A percentile compares a stretch with the other conserved stretches of the same genome.
Conservation (phyloP, 2,797 vertebrate species). For the Phrynocephalus vlangalii region DNA sequence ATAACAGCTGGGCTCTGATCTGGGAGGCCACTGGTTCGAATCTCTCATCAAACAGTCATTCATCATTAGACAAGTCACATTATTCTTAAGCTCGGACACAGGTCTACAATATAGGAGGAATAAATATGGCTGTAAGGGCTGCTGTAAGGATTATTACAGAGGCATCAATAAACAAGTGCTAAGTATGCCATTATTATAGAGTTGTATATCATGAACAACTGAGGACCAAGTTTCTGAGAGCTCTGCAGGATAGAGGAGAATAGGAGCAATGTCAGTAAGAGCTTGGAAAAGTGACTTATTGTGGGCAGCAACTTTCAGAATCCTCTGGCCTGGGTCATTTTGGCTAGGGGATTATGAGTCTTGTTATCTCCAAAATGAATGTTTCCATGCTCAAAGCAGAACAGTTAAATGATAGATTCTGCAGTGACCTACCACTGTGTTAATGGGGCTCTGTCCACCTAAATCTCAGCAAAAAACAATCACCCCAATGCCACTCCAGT, state of each 20-base stretch:
- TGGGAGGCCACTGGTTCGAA: neutral
- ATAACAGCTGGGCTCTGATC: neutral
- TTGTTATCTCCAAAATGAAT: no score
- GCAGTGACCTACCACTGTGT: neutral
- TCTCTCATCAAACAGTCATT: neutral
- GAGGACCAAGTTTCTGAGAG: neutral
- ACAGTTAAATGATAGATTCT: neutral
- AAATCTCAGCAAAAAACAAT: neutral
- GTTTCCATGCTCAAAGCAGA: no score
- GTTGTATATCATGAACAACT: neutral
- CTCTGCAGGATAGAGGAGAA: neutral
- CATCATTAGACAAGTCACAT: neutral
- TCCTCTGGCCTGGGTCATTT: no score
- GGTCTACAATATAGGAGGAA: no score
- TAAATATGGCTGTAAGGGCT: no score
- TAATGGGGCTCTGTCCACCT: neutral
- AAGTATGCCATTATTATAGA: slow-evolving; percentile 4
- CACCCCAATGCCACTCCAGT: no score
- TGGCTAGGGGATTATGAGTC: no score
- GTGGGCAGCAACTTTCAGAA: no score
- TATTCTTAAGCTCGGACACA: neutral
- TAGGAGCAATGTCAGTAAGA: neutral
- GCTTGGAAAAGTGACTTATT: no score
- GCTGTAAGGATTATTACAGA: no score
- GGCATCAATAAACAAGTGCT: neutral